phyloP scores from a whole-genome alignment of 1,140 invertebrate genomes.

The Drosophila orena region DNA sequence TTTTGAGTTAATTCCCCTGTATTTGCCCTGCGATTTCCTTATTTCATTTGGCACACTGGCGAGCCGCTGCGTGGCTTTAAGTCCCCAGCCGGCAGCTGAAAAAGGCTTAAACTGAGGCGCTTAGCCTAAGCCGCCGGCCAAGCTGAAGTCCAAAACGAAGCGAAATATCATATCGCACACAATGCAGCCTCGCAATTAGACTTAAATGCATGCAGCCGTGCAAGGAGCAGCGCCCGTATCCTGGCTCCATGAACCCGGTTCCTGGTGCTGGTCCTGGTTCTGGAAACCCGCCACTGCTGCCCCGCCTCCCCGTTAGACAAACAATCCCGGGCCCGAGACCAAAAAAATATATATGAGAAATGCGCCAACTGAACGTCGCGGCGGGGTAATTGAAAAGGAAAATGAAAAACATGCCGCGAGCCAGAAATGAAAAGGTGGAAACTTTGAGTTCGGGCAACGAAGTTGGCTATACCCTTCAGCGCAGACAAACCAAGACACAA shows the following conservation, averaged over 20 bases:
- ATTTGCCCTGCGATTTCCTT: conserved; percentile 48
- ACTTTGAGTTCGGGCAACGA: conserved; percentile 6
- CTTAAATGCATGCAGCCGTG: conserved; percentile 71
- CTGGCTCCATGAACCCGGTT: conserved; percentile 10
- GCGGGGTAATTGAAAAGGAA: conserved; percentile 77
- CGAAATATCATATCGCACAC: conserved; percentile 69
- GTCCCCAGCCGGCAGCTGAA: conserved; percentile 42
- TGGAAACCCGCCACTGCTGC: not conserved
- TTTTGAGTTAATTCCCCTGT: conserved; percentile 50
- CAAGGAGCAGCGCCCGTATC: conserved; percentile 27
- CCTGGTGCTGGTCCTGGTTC: not conserved
- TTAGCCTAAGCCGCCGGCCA: conserved; percentile 63
- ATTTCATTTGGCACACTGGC: conserved; percentile 22
- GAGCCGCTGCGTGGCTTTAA: conserved; percentile 10
- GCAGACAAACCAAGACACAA: not conserved
- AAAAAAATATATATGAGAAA: conserved; percentile 67
- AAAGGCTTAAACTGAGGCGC: conserved; percentile 58
- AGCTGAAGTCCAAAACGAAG: conserved; percentile 52
- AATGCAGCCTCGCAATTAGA: conserved; percentile 71
- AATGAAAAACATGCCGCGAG: conserved; percentile 74
- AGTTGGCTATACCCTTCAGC: conserved; percentile 13
- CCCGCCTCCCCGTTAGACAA: conserved; percentile 47
- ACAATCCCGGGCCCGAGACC: conserved; percentile 54
- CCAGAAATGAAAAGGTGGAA: conserved; percentile 53
- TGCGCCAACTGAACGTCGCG: conserved; percentile 67